Conservation (phyloP, 30 jellyfish, hydroid and myxozoan species). For the Aurelia coerulea region DNA sequence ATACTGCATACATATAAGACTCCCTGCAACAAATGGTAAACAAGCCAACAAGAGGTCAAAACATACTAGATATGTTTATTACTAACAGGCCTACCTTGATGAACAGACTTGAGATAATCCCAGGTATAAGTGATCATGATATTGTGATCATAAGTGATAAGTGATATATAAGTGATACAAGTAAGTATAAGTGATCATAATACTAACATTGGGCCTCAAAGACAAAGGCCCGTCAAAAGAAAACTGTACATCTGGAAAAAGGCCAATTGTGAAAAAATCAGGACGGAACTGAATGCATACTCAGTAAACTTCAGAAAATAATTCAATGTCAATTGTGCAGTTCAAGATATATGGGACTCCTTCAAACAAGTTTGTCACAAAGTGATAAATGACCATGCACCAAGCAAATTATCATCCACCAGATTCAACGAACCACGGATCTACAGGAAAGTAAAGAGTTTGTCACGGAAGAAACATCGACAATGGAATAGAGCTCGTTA, state of each 20-base stretch:
- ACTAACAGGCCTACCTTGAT: slow-evolving; percentile 29
- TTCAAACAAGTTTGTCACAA: slow-evolving; percentile 14
- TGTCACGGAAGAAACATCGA: slow-evolving; percentile 42
- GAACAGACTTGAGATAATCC: slow-evolving; percentile 37
- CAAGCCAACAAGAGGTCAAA: slow-evolving; percentile 47
- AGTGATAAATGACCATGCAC: slow-evolving; percentile 18
- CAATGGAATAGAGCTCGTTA: slow-evolving; percentile 28
- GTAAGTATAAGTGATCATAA: neutral
- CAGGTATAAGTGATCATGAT: slow-evolving; percentile 50
- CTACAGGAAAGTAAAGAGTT: slow-evolving; percentile 71
- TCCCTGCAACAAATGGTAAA: slow-evolving; percentile 30
- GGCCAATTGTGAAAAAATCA: slow-evolving; percentile 41
- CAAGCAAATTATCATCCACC: neutral
- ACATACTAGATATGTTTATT: slow-evolving; percentile 31
- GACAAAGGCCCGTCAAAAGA: slow-evolving; percentile 46
- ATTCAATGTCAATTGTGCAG: slow-evolving; percentile 36
- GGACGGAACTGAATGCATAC: slow-evolving; percentile 19
- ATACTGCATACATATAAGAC: neutral
- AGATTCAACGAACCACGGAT: slow-evolving; percentile 63
- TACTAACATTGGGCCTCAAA: slow-evolving; percentile 31
- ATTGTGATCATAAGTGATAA: neutral
- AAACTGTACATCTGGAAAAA: slow-evolving; percentile 38
- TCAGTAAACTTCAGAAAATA: slow-evolving; percentile 22
- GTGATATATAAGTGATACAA: too few relatives aligned
- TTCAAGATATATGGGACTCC: slow-evolving; percentile 47